Evolutionary conservation across 2,888 invertebrate genomes (phyloP).

Genomic region (Arge pagana): DNA sequence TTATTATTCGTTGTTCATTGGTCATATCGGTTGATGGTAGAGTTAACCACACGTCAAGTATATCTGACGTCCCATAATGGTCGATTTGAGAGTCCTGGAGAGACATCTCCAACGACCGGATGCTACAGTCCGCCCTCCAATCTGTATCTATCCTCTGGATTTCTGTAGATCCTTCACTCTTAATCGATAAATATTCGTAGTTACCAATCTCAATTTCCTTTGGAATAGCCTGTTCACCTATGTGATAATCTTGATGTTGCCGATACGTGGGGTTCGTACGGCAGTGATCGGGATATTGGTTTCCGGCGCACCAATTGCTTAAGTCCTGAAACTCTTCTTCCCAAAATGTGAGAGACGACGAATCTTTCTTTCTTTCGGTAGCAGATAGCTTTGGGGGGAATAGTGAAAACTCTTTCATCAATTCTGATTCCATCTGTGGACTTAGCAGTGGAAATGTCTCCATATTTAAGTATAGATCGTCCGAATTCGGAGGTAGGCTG

Average conservation of each 20-base stretch:
- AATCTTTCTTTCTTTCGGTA: neutral
- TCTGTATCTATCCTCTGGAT: neutral
- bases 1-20: neutral
- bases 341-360: conserved; percentile 37
- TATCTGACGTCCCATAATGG: conserved; percentile 6
- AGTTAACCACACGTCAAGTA: conserved; percentile 8
- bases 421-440: conserved; percentile 44
- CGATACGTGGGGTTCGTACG: conserved; percentile 35
- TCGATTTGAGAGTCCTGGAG: conserved; percentile 6
- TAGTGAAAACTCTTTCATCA: conserved; percentile 36
- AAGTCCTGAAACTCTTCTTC: conserved; percentile 75
- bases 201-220: conserved; percentile 31
- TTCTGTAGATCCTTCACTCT: conserved; percentile 1
- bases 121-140: conserved; percentile 12
- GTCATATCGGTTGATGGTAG: neutral
- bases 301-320: conserved; percentile 62
- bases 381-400: conserved; percentile 10
- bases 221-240: conserved; percentile 49
- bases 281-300: neutral
- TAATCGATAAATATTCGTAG: conserved; percentile 14
- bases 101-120: conserved; percentile 8
- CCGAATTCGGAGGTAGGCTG: conserved; percentile 26
- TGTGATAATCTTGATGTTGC: conserved; percentile 51
- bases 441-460: conserved; percentile 42
- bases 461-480: conserved; percentile 35